Conservation (phyloP, 2,113 vertebrate genomes). For the Gavia stellata region DNA sequence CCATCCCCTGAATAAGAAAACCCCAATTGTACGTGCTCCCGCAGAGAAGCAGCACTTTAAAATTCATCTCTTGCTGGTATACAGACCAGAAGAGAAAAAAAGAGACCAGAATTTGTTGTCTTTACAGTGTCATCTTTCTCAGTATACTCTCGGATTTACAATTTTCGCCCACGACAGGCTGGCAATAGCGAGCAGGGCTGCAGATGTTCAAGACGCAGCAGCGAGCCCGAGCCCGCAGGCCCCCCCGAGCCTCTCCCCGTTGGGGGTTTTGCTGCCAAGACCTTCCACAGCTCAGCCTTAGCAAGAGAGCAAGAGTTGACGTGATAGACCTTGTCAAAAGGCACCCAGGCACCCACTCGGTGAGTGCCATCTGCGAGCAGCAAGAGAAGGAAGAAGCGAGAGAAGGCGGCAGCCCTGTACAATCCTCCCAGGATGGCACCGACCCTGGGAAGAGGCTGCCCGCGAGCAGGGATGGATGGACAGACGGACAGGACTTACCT, state of each 20-base stretch:
- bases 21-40: rapidly evolving
- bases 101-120: neutral
- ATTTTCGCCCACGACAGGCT: neutral
- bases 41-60: neutral
- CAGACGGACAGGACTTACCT: conserved; percentile 65
- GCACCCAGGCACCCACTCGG: neutral
- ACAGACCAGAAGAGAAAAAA: neutral
- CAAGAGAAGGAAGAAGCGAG: neutral
- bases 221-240: neutral
- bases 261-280: neutral
- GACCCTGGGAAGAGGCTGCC: neutral
- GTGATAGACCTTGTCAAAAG: neutral
- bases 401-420: rapidly evolving
- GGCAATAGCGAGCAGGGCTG: neutral
- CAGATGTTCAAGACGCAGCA: neutral
- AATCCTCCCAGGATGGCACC: neutral
- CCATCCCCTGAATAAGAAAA: neutral
- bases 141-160: rapidly evolving
- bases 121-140: neutral
- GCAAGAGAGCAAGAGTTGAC: rapidly evolving
- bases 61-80: neutral
- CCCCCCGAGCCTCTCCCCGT: neutral
- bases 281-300: neutral
- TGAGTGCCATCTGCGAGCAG: rapidly evolving
- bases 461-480: rapidly evolving